Evolutionary conservation across 2,888 invertebrate species (phyloP), one percentile per base, ranked within the genome.

Genomic region (Gisinianus flammeolus): DNA sequence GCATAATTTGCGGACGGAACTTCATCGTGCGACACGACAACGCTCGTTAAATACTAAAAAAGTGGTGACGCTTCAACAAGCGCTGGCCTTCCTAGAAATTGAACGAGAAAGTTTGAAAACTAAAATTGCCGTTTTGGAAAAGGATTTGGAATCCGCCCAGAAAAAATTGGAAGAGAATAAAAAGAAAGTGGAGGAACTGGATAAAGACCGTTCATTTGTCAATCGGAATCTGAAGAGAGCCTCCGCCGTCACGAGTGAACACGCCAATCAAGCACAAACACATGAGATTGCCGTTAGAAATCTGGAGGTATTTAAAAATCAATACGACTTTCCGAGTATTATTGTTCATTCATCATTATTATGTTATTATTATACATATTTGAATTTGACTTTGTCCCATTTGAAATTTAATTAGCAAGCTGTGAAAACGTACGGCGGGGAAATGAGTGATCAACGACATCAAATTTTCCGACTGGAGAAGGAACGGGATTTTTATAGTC

Each of bases 401-500:
- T n/a, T n/a, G n/a, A n/a, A n/a, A n/a, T n/a, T n/a, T 12, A 8
- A 8, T 35, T 12, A 76, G 76, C 5, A 58, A 70, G 30, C 69
- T 24, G 70, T 77, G 2, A 62, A 70, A 10, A 4, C 28, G 1
- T 77, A 70, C 30, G 2, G 1, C 2, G 33, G 26, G 22, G 83
- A 84, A 79, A 80, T 83, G 22, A 26, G 24, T 0, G 58, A 35
- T 10, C 84, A 84, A 76, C 78, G 58, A 24, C 69, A 77, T 12
- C 75, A 76, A 10, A 81, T 84, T 26, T 70, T 62, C 28, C 62
- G 80, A 28, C 66, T 84, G 35, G 84, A 84, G 66, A 71, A 79
- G 19, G 84, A 84, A 54, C 79, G 81, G 4, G 83, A 84, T 71
- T 80, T 67, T 76, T 84, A 84, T 44, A 77, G 79, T 71, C 80